These are phyloP conservation scores for Rhabdornis inornatus DNA, from an alignment of 2,113 vertebrate genomes.

Conservation along the genomic window DNA sequence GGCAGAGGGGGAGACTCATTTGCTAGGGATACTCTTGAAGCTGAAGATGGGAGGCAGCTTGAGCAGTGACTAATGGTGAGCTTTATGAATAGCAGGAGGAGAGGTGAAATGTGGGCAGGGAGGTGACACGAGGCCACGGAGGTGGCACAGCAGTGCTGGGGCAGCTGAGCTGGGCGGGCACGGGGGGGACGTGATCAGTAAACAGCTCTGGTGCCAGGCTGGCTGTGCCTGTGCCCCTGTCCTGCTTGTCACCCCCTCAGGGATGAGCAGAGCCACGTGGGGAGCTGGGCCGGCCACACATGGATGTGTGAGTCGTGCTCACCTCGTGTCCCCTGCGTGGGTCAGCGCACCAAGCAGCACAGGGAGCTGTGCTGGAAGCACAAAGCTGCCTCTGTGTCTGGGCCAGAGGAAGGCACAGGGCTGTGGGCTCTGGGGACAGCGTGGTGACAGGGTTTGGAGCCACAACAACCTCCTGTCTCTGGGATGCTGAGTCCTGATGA, in stretches of 20 bases:
- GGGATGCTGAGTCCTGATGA: background rate
- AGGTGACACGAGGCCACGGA: background rate
- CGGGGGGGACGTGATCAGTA: accelerated
- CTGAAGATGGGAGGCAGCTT: background rate
- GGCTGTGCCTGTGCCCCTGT: background rate
- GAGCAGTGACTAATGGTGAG: background rate
- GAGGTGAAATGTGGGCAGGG: background rate
- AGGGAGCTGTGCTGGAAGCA: background rate
- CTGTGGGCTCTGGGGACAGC: background rate
- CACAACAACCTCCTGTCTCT: background rate
- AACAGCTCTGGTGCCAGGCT: background rate
- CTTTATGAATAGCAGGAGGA: background rate
- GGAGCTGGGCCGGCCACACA: background rate
- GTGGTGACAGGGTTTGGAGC: background rate
- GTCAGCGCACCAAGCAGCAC: accelerated
- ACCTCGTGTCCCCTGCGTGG: background rate
- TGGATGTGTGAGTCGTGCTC: accelerated
- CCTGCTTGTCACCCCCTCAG: background rate
- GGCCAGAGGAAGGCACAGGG: background rate
- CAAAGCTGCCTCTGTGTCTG: background rate
- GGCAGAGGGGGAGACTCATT: background rate
- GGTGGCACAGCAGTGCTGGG: background rate
- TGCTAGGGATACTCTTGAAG: background rate
- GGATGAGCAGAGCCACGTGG: background rate
- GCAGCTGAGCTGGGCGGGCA: background rate